Percentiles rank a stretch among this genome's conserved stretches.
Conservation (phyloP, 2,797 vertebrate species). For the Pseudocheirus occidentalis region DNA sequence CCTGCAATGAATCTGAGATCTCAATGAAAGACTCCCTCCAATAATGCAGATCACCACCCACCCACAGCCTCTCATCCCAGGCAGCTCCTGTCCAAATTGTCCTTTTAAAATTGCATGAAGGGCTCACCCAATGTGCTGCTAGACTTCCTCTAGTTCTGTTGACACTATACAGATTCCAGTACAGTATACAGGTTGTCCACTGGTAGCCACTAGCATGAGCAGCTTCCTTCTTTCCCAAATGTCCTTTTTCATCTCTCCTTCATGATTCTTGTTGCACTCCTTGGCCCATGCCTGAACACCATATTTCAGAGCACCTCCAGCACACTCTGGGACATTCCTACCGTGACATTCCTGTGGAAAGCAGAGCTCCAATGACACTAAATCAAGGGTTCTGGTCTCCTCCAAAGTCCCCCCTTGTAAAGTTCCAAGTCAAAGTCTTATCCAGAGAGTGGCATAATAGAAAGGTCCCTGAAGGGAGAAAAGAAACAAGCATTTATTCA, state of each 20-base stretch:
- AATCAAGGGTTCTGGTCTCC: not conserved
- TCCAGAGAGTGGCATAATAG: not conserved
- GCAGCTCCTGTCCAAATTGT: not conserved
- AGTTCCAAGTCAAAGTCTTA: not conserved
- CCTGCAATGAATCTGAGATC: not conserved
- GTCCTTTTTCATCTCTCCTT: not conserved
- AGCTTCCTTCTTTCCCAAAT: not conserved
- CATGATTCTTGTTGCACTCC: not conserved
- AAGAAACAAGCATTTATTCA: not conserved
- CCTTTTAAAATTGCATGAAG: not conserved
- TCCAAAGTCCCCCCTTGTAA: not conserved
- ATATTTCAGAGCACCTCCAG: not conserved
- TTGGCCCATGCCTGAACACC: not conserved
- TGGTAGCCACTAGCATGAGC: not conserved
- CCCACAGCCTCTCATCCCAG: not conserved
- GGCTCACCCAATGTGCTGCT: not conserved
- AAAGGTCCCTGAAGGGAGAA: not conserved
- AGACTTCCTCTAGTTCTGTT: not conserved
- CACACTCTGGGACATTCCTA: slow-evolving; percentile 22
- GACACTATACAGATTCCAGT: not conserved
- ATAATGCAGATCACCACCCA: not conserved
- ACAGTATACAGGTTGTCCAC: not conserved
- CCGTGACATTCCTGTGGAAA: slow-evolving; percentile 32
- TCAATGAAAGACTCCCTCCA: not conserved
- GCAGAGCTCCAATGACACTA: not conserved